Evolutionary conservation across 2,888 invertebrate genomes (phyloP).

Genomic region (Acleris holmiana): DNA sequence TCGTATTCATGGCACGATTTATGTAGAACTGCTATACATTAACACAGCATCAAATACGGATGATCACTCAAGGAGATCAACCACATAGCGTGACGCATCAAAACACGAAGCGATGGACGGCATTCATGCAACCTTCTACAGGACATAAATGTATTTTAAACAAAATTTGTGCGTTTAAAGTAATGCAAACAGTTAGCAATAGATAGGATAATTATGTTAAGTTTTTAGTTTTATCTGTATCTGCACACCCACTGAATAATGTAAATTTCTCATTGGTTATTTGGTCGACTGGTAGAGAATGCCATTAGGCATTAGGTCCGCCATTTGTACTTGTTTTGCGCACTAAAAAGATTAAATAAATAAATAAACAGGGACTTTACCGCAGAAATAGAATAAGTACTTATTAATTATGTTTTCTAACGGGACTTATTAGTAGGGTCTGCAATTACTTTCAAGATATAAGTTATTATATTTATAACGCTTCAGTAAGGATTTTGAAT

Average conservation of each 20-base stretch:
- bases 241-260: too few relatives aligned
- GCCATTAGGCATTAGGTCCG: too few relatives aligned
- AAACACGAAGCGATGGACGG: background rate
- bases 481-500: background rate
- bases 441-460: too few relatives aligned
- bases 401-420: slow-evolving; percentile 16
- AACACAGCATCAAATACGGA: slow-evolving; percentile 16
- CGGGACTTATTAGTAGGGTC: background rate
- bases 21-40: slow-evolving; percentile 1
- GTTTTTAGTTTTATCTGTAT: too few relatives aligned
- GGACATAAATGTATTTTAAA: background rate
- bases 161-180: slow-evolving; percentile 1
- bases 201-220: too few relatives aligned
- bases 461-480: too few relatives aligned
- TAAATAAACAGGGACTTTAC: slow-evolving; percentile 1
- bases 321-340: too few relatives aligned
- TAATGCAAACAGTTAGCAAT: slow-evolving; percentile 1
- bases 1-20: background rate
- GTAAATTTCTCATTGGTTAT: too few relatives aligned
- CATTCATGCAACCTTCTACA: background rate
- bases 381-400: slow-evolving; percentile 4
- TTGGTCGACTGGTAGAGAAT: too few relatives aligned
- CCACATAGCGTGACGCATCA: slow-evolving; percentile 22
- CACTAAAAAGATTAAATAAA: too few relatives aligned
- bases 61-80: slow-evolving; percentile 24